Percentiles rank a stretch among this genome's conserved stretches.
phyloP scores from a whole-genome alignment of 2,113 vertebrate genomes.

The Formicarius rufipectus region DNA sequence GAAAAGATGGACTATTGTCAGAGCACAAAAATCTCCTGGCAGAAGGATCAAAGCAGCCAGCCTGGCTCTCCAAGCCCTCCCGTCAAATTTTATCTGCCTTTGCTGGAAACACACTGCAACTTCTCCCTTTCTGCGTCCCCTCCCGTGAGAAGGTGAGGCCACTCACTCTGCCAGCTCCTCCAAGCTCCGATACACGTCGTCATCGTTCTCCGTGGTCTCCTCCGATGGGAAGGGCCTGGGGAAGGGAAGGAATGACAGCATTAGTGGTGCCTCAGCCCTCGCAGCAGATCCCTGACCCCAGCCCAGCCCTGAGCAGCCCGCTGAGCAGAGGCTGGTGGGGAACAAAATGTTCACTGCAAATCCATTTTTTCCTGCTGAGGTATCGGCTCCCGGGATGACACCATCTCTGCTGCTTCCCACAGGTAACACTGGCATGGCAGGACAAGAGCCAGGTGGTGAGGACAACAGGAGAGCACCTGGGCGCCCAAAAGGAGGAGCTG shows the following conservation, averaged over 20 bases:
- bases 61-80: fast-evolving
- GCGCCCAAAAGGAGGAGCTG: not conserved
- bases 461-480: not conserved
- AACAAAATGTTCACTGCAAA: not conserved
- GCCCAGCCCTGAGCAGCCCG: not conserved
- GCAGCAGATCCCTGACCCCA: not conserved
- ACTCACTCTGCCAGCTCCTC: constrained; percentile 98
- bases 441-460: not conserved
- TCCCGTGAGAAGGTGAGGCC: not conserved
- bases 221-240: constrained; percentile 93
- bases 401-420: fast-evolving
- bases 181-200: constrained; percentile 95
- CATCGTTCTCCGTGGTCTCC: constrained; percentile 91
- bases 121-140: fast-evolving
- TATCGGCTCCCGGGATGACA: not conserved
- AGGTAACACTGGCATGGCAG: not conserved
- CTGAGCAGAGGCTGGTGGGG: not conserved
- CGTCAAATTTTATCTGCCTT: not conserved
- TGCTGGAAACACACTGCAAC: not conserved
- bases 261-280: not conserved
- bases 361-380: not conserved
- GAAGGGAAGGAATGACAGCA: not conserved
- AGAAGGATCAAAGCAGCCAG: not conserved
- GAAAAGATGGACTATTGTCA: not conserved
- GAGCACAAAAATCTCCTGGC: not conserved